Evolutionary conservation across 2,888 invertebrate genomes (phyloP), one percentile per base, ranked within the genome.

Genomic region (Miltochrista miniata): DNA sequence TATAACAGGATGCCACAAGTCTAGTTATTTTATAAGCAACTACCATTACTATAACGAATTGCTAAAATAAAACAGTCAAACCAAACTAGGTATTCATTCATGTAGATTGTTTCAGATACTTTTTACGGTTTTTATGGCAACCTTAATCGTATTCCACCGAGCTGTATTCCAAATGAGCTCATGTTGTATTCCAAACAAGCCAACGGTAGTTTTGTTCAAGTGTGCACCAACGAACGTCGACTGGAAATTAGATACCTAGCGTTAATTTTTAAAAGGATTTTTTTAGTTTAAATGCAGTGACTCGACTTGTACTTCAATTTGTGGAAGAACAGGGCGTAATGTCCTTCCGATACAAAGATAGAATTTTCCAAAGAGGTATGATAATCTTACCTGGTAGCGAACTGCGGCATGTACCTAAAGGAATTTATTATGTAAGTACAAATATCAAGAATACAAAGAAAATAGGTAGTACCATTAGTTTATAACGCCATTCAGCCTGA

Each of bases 81-180:
- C n/a, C n/a, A n/a, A n/a, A n/a, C n/a, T n/a, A n/a, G n/a, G n/a
- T n/a, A 24, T 24, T 24, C 18, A 24, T 24, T 24, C 5, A 24
- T 24, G 5, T 15, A 36, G 48, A 35, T 43, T 48, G 51, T 11
- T 29, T 37, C 13, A 15, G 36, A 30, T 24, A 8, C 13, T 12
- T 40, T 41, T 43, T 38, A 35, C 38, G 3, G 33, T 30, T 39
- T 54, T 13, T 58, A 49, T 59, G 54, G 57, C 56, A 41, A 57
- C 51, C 67, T 66, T 68, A 38, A 47, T 50, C 56, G 54, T 68
- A 70, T 65, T 64, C 66, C 51, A 60, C 62, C 30, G 61, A 61
- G 68, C 62, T 72, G 72, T 72, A 72, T 76, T 69, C 72, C 55
- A 80, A 79, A 80, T 79, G 76, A 77, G 74, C 68, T 65, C 56